Percentiles rank a stretch among this genome's conserved stretches.
Evolutionary conservation across 2,113 vertebrate species (phyloP).

Genomic region (Corythornis madagascariensis): DNA sequence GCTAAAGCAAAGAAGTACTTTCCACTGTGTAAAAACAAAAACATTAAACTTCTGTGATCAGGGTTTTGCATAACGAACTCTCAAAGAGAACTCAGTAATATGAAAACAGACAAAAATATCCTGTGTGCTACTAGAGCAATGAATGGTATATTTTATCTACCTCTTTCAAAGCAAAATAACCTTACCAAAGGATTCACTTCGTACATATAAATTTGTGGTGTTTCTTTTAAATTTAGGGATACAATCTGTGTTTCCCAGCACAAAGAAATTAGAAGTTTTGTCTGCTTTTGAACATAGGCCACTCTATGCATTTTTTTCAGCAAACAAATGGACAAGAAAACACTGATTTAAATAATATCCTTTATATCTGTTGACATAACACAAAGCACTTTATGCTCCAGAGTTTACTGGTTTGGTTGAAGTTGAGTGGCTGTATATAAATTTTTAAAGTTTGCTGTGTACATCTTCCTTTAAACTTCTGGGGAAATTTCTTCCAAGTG

Average conservation of each 20-base stretch:
- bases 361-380: slow-evolving; percentile 38
- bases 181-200: slow-evolving; percentile 8
- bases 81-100: slow-evolving; percentile 33
- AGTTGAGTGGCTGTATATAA: not conserved
- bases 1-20: slow-evolving; percentile 29
- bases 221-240: slow-evolving; percentile 44
- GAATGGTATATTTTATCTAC: slow-evolving; percentile 24
- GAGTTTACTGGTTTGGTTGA: slow-evolving; percentile 42
- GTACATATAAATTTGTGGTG: slow-evolving; percentile 22
- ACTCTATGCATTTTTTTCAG: slow-evolving; percentile 45
- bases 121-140: not conserved
- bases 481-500: slow-evolving; percentile 16
- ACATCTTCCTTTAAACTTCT: slow-evolving; percentile 20
- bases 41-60: slow-evolving; percentile 44
- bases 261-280: slow-evolving; percentile 30
- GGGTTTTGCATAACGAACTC: slow-evolving; percentile 44
- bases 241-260: not conserved
- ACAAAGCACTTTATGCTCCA: not conserved
- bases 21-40: slow-evolving; percentile 54
- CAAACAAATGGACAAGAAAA: slow-evolving; percentile 61
- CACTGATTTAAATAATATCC: slow-evolving; percentile 33
- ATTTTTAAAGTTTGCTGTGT: not conserved
- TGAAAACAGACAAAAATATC: slow-evolving; percentile 55
- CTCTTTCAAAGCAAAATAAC: not conserved
- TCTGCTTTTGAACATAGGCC: slow-evolving; percentile 46